Conservation (phyloP, 2,113 vertebrate species). For the Ovis aries region DNA sequence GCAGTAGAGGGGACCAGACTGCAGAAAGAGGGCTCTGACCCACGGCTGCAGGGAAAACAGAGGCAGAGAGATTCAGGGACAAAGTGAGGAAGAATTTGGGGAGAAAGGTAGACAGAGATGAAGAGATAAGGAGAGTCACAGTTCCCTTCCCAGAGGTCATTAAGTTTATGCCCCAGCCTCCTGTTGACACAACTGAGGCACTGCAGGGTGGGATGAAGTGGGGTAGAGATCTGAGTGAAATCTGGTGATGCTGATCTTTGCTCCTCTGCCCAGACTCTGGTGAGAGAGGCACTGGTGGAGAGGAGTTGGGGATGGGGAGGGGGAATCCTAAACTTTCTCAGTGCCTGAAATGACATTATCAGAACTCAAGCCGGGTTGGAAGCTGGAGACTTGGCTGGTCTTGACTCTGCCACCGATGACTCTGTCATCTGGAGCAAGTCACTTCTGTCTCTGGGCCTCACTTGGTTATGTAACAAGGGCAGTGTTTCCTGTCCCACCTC, state of each 20-base stretch:
- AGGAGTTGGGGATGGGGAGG: rapidly evolving
- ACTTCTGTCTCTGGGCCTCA: background rate
- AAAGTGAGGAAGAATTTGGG: background rate
- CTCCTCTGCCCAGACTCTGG: background rate
- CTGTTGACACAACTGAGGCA: background rate
- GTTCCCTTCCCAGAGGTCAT: background rate
- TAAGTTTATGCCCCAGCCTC: background rate
- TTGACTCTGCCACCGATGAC: background rate
- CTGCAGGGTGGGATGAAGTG: background rate
- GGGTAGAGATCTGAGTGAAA: background rate
- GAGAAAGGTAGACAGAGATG: background rate
- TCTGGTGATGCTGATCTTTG: background rate
- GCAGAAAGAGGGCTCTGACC: background rate
- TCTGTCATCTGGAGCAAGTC: background rate
- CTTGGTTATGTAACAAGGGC: background rate
- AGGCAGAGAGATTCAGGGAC: background rate
- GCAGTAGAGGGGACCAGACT: background rate
- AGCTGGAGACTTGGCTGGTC: background rate
- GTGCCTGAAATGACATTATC: background rate
- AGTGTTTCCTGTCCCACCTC: background rate
- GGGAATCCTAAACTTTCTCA: background rate
- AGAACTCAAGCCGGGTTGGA: background rate
- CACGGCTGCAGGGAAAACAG: background rate
- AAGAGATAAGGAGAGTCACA: background rate
- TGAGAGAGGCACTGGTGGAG: background rate